A percentile compares a stretch with the other conserved stretches of the same genome.
These are phyloP conservation scores for Mesochorus sp. DNA, from an alignment of 2,888 invertebrate species.

Conservation along the genomic window DNA sequence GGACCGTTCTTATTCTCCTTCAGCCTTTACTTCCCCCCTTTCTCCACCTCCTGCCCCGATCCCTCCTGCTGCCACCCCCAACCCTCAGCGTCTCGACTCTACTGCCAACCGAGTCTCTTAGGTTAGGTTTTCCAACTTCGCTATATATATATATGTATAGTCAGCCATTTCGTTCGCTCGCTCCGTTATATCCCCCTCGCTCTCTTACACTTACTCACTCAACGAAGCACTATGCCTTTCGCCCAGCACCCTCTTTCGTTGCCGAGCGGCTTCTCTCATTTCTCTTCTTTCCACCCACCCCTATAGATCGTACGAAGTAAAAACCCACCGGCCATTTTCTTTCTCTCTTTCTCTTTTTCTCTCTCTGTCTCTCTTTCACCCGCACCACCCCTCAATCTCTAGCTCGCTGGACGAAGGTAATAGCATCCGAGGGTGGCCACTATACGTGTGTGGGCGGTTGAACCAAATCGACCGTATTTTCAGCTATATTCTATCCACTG, in stretches of 20 bases:
- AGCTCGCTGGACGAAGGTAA: constrained; percentile 59
- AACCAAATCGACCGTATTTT: constrained; percentile 43
- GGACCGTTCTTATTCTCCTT: constrained; percentile 76
- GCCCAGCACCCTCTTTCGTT: constrained; percentile 55
- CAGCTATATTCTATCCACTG: constrained; percentile 4
- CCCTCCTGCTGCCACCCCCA: too few relatives aligned
- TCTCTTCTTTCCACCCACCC: constrained; percentile 42
- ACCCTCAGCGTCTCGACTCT: constrained; percentile 68
- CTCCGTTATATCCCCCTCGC: constrained; percentile 24
- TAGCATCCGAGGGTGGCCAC: constrained; percentile 61
- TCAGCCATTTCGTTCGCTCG: constrained; percentile 54
- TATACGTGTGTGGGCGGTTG: constrained; percentile 55
- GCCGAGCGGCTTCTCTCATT: constrained; percentile 52
- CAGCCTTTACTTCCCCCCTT: constrained; percentile 70
- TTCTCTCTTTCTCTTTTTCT: constrained; percentile 8
- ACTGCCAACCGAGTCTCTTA: constrained; percentile 76
- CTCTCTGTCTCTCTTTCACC: not conserved
- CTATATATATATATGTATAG: too few relatives aligned
- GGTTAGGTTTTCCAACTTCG: constrained; percentile 76
- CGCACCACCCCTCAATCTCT: not conserved
- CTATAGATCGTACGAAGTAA: constrained; percentile 70
- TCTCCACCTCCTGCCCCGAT: too few relatives aligned
- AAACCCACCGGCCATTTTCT: constrained; percentile 75
- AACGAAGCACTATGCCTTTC: constrained; percentile 34
- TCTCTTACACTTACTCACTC: constrained; percentile 50